Evolutionary conservation across 2,113 vertebrate species (phyloP), one percentile per base, ranked within the genome.

Genomic region (Amblyopsis rosae): DNA sequence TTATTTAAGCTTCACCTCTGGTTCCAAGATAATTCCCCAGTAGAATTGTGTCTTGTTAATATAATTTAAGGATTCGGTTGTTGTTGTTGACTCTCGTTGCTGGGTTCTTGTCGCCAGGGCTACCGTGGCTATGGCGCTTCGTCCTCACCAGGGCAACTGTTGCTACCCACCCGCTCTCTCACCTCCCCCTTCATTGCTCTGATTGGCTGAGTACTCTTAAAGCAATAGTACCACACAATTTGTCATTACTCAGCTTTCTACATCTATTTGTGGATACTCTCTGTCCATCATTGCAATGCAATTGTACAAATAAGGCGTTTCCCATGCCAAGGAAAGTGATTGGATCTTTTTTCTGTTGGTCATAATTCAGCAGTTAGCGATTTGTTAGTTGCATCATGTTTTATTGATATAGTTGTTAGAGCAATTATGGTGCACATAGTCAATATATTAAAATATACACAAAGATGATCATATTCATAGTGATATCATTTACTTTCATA

Each of bases 81-180:
- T 95, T 93, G 94, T 95, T 96, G 95, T 95, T 96, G 95, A 96
- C 94, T 94, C 94, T 93, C 93, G 95, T 97, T 97, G 95, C 95
- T 94, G 94, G 95, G 95, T 93, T 96, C 95, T 96, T 94, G 95
- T 97, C 95, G 95, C 95, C 96, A 96, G 94, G 96, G 95, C 95
- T 97, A 97, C 96, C 94, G 96, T 95, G 96, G 94, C 95, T 97
- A 96, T 97, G 95, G 96, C 95, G 95, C 95, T 93, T 95, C 96
- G 93, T 96, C 94, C 93, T 96, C 96, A 96, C 95, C 95, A 95
- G 95, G 96, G 96, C 96, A 97, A 97, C 96, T 96, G 96, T 97
- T 97, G 96, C 96, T 97, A 97, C 94, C 95, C 94, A 94, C 94
- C 94, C 91, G 85, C 85, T 87, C 79, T 84, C 77, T 83, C 77